Base-by-base conservation (phyloP, 2,113 vertebrate species). In the Mobula birostris region DNA sequence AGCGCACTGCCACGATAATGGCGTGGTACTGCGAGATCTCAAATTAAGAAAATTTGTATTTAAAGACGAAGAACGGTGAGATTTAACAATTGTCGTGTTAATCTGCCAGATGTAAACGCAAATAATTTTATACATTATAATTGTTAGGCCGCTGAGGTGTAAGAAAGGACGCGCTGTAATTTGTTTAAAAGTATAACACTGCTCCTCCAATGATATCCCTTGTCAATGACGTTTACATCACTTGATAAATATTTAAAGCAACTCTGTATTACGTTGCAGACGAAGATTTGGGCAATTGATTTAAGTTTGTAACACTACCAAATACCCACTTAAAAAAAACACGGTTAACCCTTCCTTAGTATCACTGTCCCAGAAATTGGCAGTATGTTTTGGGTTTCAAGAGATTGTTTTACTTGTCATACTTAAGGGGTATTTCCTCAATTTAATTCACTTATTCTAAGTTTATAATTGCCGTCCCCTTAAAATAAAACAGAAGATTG, bases 41-140 rank as follows among this genome's bases (percentile, higher is more conserved):
- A 99, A 99, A 95, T 97, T 99, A 94, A 97, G 99, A 94, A 99
- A 99, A 95, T 99, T 99, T 95, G 98, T 99, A 96, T 99, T 99
- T 95, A 98, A 98, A 96, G 98, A 99, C 21, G 98, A 99, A 95
- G 98, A 98, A 96, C 98, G 99, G 99, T 99, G 97, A 98, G 97
- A 94, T 27, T 74, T 94, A 56, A 32, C 61, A 2, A 58, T 58
- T 21, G 9, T 58, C 82, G 24, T 61, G 58, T 85, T 19, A 68
- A 66, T 68, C 29, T 63, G 32, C n/a, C n/a, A 66, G 63, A 32
- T 66, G 19, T 68, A 90, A 48, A 90, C 1, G 14, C 29, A 68
- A n/a, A 88, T 29, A 15, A n/a, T 19, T 66, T 15, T 90, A 48
- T 48, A 24, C 40, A 63, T 5, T 12, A 36, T 7, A 5, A 90